Evolutionary conservation across 2,113 vertebrate genomes (phyloP).

Genomic region (Scomber colias): DNA sequence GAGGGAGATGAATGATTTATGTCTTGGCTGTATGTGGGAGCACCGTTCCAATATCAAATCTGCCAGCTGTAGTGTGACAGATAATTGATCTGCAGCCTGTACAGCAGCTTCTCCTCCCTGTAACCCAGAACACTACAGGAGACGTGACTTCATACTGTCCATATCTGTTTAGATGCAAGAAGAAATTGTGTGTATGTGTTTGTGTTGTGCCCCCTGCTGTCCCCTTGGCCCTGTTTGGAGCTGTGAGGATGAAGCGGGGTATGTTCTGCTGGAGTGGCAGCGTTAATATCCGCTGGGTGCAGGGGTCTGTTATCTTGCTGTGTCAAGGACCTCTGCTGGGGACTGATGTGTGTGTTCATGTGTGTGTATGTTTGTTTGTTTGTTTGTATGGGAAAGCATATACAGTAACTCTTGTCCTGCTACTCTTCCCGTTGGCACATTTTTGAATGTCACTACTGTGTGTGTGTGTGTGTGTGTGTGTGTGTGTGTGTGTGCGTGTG

Average conservation of each 20-base stretch:
- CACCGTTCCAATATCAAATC: conserved; percentile 43
- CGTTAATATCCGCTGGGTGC: background rate
- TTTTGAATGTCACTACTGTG: too few relatives aligned
- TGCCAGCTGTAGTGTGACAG: conserved; percentile 41
- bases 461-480: too few relatives aligned
- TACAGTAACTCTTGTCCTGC: background rate
- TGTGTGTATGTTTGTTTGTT: background rate
- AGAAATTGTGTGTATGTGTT: background rate
- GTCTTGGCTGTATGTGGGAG: conserved; percentile 19
- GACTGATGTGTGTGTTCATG: background rate
- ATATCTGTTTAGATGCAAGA: background rate
- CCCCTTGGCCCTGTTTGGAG: background rate
- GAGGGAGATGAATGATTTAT: conserved; percentile 67
- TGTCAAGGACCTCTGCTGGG: background rate
- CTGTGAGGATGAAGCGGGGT: background rate
- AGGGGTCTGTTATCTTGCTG: background rate
- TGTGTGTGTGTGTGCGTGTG: too few relatives aligned
- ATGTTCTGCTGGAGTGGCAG: conserved; percentile 14
- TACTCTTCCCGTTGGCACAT: too few relatives aligned
- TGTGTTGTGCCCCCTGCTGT: background rate
- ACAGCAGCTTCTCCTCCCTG: conserved; percentile 19
- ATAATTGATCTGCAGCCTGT: conserved; percentile 48
- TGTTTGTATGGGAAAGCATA: background rate
- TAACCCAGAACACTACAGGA: background rate
- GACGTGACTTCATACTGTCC: background rate